These are phyloP conservation scores for Coremacera marginata DNA, from an alignment of 2,888 invertebrate genomes.

Conservation along the genomic window DNA sequence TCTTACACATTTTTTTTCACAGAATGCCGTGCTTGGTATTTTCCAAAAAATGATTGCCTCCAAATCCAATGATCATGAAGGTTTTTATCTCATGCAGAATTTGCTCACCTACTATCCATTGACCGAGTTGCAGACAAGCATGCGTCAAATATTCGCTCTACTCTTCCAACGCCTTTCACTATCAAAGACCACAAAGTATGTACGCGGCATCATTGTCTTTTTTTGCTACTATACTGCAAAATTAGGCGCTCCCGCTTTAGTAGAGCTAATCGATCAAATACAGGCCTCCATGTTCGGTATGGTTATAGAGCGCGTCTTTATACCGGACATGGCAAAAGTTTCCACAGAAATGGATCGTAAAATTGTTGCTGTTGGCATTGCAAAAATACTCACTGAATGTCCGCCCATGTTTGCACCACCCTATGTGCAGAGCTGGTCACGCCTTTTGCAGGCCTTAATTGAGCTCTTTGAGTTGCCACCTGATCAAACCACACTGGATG, in stretches of 20 bases:
- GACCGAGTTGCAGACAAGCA: conserved; percentile 80
- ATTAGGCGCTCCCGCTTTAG: conserved; percentile 80
- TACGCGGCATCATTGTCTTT: conserved; percentile 91
- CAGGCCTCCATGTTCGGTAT: conserved; percentile 95
- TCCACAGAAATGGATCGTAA: conserved; percentile 86
- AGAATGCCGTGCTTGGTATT: conserved; percentile 89
- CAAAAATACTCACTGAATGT: conserved; percentile 85
- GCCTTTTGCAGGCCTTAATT: conserved; percentile 79
- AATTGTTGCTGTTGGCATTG: conserved; percentile 91
- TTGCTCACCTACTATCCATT: conserved; percentile 86
- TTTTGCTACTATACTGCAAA: conserved; percentile 88
- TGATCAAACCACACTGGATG: conserved; percentile 82
- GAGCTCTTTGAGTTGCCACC: conserved; percentile 90
- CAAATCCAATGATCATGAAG: conserved; percentile 95
- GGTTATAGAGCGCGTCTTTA: conserved; percentile 90
- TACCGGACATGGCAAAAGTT: conserved; percentile 89
- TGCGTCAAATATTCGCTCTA: conserved; percentile 89
- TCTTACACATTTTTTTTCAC: conserved; percentile 58
- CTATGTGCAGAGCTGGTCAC: conserved; percentile 76
- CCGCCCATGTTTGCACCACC: conserved; percentile 76
- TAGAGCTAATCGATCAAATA: conserved; percentile 86
- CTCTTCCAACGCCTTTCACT: conserved; percentile 94
- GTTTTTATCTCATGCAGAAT: conserved; percentile 90
- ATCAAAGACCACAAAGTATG: conserved; percentile 95
- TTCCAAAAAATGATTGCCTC: conserved; percentile 97